Evolutionary conservation across 2,113 vertebrate species (phyloP).

Genomic region (Pseudopodoces humilis): DNA sequence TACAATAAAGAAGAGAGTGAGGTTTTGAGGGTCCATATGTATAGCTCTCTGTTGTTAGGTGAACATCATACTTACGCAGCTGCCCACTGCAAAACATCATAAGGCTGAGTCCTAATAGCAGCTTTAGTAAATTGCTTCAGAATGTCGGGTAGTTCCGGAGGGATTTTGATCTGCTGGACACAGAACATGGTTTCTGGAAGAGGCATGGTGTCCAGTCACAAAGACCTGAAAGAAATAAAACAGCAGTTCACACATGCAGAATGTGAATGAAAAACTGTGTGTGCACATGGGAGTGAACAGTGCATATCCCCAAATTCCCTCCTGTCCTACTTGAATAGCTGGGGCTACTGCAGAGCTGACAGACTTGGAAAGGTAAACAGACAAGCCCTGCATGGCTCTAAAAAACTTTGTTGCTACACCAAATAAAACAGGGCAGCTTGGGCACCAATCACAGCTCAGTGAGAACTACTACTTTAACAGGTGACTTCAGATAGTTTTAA

Average conservation of each 20-base stretch:
- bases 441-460: background rate
- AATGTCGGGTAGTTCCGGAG: conserved; percentile 85
- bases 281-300: no score
- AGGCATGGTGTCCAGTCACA: conserved; percentile 74
- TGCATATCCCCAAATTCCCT: background rate
- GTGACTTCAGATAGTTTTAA: background rate
- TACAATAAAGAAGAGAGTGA: background rate
- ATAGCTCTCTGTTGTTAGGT: accelerated
- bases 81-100: conserved; percentile 87
- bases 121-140: conserved; percentile 94
- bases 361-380: background rate
- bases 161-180: conserved; percentile 90
- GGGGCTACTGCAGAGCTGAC: background rate
- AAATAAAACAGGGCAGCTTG: background rate
- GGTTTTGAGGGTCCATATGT: background rate
- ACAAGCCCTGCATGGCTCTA: accelerated
- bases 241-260: background rate
- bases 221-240: background rate
- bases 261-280: background rate
- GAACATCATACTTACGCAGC: conserved; percentile 79
- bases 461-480: background rate
- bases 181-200: conserved; percentile 88
- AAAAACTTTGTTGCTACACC: background rate
- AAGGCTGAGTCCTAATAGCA: conserved; percentile 90
- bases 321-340: accelerated